These are phyloP conservation scores for Lineus longissimus DNA, from an alignment of 1,140 invertebrate species.

Conservation along the genomic window DNA sequence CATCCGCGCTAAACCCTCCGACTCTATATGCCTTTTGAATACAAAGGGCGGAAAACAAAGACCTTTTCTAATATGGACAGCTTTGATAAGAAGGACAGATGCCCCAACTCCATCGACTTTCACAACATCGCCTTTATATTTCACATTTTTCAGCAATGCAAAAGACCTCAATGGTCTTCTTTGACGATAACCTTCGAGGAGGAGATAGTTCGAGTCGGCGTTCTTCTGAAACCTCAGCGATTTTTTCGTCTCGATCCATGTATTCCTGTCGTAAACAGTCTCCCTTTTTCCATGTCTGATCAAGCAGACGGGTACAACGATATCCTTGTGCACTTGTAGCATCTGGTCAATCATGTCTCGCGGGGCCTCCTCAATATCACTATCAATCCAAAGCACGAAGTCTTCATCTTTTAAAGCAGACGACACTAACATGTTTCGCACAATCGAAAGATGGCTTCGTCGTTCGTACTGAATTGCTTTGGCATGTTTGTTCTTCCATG, in stretches of 20 bases:
- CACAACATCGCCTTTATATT: slow-evolving; percentile 38
- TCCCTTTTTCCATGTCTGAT: slow-evolving; percentile 22
- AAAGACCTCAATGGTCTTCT: slow-evolving; percentile 21
- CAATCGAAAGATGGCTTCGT: slow-evolving; percentile 36
- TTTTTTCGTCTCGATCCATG: slow-evolving; percentile 40
- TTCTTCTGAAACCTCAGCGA: slow-evolving; percentile 29
- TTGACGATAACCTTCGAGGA: slow-evolving; percentile 43
- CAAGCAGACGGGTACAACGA: slow-evolving; percentile 38
- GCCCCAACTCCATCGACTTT: slow-evolving; percentile 47
- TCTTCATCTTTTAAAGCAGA: slow-evolving; percentile 22
- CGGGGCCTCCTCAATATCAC: slow-evolving; percentile 35
- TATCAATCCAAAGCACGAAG: slow-evolving; percentile 47
- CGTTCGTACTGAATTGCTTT: slow-evolving; percentile 27
- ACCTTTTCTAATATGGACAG: slow-evolving; percentile 34
- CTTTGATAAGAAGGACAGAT: slow-evolving; percentile 35
- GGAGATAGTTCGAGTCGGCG: slow-evolving; percentile 22
- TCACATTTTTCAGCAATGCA: slow-evolving; percentile 38
- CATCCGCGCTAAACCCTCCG: slow-evolving; percentile 45
- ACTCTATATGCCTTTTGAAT: slow-evolving; percentile 43
- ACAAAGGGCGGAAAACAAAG: slow-evolving; percentile 39
- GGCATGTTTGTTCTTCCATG: slow-evolving; percentile 28
- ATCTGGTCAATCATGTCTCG: slow-evolving; percentile 39
- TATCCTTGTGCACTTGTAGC: slow-evolving; percentile 32
- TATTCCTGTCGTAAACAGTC: slow-evolving; percentile 43
- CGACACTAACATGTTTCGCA: slow-evolving; percentile 35